These are phyloP conservation scores for Cossypha niveicapilla DNA, from an alignment of 2,797 vertebrate species.

Conservation along the genomic window DNA sequence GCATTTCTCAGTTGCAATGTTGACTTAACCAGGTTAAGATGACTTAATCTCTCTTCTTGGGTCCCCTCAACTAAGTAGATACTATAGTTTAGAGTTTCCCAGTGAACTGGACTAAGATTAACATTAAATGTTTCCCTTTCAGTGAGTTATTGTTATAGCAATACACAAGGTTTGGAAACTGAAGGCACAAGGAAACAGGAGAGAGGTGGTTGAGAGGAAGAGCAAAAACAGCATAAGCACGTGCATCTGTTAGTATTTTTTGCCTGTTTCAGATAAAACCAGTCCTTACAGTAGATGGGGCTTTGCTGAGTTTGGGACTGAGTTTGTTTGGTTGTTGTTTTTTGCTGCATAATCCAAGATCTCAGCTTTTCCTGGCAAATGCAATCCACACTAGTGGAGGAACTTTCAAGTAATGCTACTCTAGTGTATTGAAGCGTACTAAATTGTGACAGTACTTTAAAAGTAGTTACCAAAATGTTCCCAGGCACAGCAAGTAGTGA, in stretches of 20 bases:
- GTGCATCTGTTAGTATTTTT: not conserved
- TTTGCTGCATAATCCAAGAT: not conserved
- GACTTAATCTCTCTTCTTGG: not conserved
- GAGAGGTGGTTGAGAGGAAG: not conserved
- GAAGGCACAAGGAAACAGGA: not conserved
- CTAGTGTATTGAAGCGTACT: not conserved
- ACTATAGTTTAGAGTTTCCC: not conserved
- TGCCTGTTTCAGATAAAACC: not conserved
- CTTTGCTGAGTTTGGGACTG: not conserved
- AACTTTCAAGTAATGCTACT: not conserved
- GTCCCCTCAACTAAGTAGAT: not conserved
- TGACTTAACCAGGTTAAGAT: conserved; percentile 49
- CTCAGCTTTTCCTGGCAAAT: not conserved
- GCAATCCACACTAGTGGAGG: not conserved
- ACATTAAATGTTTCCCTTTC: not conserved
- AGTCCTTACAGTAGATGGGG: not conserved
- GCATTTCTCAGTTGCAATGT: conserved; percentile 24
- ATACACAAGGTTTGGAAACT: not conserved
- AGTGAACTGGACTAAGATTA: not conserved
- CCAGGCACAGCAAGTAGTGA: not conserved
- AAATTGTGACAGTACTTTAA: not conserved
- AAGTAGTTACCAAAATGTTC: not conserved
- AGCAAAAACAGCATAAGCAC: not conserved
- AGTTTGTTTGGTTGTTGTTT: fast-evolving
- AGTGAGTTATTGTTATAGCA: not conserved